Evolutionary conservation across 2,113 vertebrate species (phyloP).

Genomic region (Dolichallabes microphthalmus): DNA sequence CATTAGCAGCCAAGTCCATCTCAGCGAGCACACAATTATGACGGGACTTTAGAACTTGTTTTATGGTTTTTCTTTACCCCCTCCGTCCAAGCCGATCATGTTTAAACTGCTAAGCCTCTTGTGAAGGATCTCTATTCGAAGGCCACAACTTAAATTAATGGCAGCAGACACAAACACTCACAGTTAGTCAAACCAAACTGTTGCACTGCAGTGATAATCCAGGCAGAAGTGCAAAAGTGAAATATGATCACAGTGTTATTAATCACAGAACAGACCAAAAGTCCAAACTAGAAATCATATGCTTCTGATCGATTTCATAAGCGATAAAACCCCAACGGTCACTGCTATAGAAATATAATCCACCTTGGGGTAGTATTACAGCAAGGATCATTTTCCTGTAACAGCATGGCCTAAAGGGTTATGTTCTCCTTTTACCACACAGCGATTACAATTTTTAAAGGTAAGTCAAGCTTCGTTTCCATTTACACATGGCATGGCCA

Average conservation of each 20-base stretch:
- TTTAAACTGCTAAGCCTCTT: slow-evolving; percentile 67
- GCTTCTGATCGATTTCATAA: slow-evolving; percentile 6
- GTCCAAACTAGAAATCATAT: background rate
- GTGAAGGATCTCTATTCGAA: slow-evolving; percentile 64
- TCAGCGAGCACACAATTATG: slow-evolving; percentile 72
- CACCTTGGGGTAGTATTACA: background rate
- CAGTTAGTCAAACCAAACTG: background rate
- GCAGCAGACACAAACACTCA: background rate
- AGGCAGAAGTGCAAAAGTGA: background rate
- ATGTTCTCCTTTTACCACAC: background rate
- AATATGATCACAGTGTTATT: background rate
- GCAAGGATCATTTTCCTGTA: background rate
- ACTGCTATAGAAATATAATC: background rate
- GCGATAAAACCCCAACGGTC: background rate
- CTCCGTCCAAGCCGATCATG: slow-evolving; percentile 57
- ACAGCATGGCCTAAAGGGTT: too few species aligned
- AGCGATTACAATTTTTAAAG: background rate
- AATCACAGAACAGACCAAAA: background rate
- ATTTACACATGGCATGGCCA: too few species aligned
- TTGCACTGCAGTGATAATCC: background rate
- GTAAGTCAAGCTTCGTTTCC: background rate
- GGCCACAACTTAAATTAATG: slow-evolving; percentile 59
- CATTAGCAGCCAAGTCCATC: slow-evolving; percentile 73
- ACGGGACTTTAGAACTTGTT: slow-evolving; percentile 63
- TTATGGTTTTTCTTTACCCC: slow-evolving; percentile 32